Conservation (phyloP, 2,888 invertebrate species). For the Lasioglossum vierecki region DNA sequence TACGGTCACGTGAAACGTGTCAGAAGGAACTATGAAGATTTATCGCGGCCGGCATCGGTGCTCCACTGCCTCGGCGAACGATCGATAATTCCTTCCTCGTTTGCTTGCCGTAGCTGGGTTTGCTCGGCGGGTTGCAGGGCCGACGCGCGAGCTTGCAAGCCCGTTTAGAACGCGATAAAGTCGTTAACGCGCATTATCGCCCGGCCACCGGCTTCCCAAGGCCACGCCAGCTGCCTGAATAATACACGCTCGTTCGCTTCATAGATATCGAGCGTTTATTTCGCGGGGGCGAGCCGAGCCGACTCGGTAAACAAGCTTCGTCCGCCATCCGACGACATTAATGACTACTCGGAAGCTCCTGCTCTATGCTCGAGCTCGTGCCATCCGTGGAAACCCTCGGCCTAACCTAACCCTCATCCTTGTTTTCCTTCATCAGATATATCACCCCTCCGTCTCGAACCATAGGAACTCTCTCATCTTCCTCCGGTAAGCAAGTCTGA, state of each 20-base stretch:
- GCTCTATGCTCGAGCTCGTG: not conserved
- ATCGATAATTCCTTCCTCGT: constrained; percentile 74
- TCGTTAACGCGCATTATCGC: constrained; percentile 74
- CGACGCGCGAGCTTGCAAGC: constrained; percentile 68
- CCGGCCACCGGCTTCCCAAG: constrained; percentile 64
- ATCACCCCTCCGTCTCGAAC: not conserved
- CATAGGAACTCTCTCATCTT: not conserved
- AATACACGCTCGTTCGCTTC: constrained; percentile 62
- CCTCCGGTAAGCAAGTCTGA: not conserved
- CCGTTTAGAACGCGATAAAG: constrained; percentile 72
- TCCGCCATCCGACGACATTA: constrained; percentile 6
- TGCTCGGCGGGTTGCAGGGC: constrained; percentile 7
- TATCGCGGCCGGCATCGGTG: constrained; percentile 69
- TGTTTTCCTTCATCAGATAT: not conserved
- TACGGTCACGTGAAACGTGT: constrained; percentile 71
- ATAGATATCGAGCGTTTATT: constrained; percentile 55
- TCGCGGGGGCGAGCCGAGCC: constrained; percentile 20
- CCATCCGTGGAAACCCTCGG: not conserved
- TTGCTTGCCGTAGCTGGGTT: constrained; percentile 60
- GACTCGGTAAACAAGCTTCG: constrained; percentile 33
- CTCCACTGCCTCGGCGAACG: constrained; percentile 54
- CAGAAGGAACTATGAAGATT: constrained; percentile 73
- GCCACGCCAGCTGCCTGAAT: constrained; percentile 65
- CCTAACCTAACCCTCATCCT: not conserved
- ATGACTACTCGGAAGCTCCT: constrained; percentile 16